A percentile compares a stretch with the other conserved stretches of the same genome.
Evolutionary conservation across 2,888 invertebrate genomes (phyloP).

Genomic region (Lochmaea crataegi): DNA sequence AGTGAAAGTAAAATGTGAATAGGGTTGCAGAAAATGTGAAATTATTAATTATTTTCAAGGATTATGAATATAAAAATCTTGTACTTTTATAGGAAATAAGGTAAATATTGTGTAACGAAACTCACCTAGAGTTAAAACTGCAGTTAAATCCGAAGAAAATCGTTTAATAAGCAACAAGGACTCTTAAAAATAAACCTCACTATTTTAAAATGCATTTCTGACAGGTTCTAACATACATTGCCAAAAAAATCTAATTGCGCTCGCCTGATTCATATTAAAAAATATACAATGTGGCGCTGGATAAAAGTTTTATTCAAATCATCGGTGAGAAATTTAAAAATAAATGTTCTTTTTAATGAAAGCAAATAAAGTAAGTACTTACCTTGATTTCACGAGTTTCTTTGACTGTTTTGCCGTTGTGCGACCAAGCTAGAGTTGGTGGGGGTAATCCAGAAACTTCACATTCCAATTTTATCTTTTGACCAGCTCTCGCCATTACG

Average conservation of each 20-base stretch:
- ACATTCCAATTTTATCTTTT: slow-evolving; percentile 79
- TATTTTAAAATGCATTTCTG: slow-evolving; percentile 14
- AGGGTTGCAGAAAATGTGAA: background rate
- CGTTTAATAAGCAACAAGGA: slow-evolving; percentile 23
- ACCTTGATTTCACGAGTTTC: slow-evolving; percentile 74
- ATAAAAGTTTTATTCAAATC: background rate
- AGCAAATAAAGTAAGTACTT: slow-evolving; percentile 55
- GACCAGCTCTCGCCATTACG: slow-evolving; percentile 79
- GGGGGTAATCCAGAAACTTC: slow-evolving; percentile 74
- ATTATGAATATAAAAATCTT: background rate
- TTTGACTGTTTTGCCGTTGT: slow-evolving; percentile 74
- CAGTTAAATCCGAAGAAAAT: background rate
- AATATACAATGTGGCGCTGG: background rate
- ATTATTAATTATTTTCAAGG: background rate
- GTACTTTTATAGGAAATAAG: no score
- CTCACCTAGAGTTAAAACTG: background rate
- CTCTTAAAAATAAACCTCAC: slow-evolving; percentile 25
- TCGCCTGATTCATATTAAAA: background rate
- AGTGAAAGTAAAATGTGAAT: background rate
- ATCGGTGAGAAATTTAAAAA: background rate
- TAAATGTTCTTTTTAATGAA: background rate
- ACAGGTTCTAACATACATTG: slow-evolving; percentile 5
- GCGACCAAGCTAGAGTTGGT: slow-evolving; percentile 75
- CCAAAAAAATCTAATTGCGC: slow-evolving; percentile 15
- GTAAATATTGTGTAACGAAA: background rate